These are phyloP conservation scores for Vanessa atalanta DNA, from an alignment of 1,140 invertebrate species.

Conservation along the genomic window DNA sequence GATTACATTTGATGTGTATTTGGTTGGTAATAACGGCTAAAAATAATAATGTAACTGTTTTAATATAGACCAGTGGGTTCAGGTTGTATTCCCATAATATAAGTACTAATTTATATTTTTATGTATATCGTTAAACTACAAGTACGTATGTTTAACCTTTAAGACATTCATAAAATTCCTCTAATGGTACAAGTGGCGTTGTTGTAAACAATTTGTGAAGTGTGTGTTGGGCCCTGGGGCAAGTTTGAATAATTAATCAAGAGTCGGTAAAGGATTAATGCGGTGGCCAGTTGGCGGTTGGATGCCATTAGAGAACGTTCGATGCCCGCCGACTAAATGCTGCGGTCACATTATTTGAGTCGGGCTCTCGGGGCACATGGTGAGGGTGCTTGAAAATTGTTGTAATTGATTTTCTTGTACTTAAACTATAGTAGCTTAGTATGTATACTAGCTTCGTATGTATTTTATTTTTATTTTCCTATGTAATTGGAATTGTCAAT, in stretches of 20 bases:
- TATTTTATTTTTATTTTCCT: too few relatives aligned
- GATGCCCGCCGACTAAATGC: conserved; percentile 72
- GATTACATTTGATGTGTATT: too few relatives aligned
- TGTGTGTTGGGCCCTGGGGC: conserved; percentile 56
- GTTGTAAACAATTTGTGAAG: conserved; percentile 71
- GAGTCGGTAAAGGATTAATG: conserved; percentile 78
- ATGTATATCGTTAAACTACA: neutral
- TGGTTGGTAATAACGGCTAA: too few relatives aligned
- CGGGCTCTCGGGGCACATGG: conserved; percentile 51
- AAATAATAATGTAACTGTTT: too few relatives aligned
- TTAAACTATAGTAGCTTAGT: neutral
- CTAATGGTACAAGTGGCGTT: conserved; percentile 45
- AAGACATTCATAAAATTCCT: conserved; percentile 24
- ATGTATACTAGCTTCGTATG: too few relatives aligned
- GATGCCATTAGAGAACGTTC: conserved; percentile 76
- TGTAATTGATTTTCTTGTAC: conserved; percentile 50
- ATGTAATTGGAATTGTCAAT: too few relatives aligned
- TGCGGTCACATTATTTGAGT: conserved; percentile 74
- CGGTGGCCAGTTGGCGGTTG: conserved; percentile 77
- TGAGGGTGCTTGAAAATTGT: conserved; percentile 46
- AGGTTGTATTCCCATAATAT: too few relatives aligned
- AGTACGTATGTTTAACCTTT: conserved; percentile 1
- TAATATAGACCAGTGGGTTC: too few relatives aligned
- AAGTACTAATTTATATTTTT: too few relatives aligned
- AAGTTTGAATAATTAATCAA: conserved; percentile 80